Percentiles rank a stretch among this genome's conserved stretches.
phyloP scores from a whole-genome alignment of 2,113 vertebrate genomes.

The Python bivittatus region DNA sequence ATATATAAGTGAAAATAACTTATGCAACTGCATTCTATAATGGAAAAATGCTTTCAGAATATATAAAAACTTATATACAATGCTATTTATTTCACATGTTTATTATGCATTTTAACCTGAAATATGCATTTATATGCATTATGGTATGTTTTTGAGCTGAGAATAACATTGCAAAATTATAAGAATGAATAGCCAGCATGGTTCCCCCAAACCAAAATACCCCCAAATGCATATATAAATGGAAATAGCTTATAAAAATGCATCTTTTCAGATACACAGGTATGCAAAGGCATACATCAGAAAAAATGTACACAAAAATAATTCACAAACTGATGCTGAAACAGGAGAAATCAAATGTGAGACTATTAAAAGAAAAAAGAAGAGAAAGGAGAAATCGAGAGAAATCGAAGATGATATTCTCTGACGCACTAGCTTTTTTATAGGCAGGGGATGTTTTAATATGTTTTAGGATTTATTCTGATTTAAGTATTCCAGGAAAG shows the following conservation, averaged over 20 bases:
- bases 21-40: background rate
- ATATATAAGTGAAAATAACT: background rate
- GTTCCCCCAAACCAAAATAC: background rate
- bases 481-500: background rate
- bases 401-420: background rate
- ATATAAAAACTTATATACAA: background rate
- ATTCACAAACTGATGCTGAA: background rate
- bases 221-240: background rate
- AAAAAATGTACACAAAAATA: background rate
- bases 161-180: background rate
- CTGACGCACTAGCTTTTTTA: background rate
- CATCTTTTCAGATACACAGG: background rate
- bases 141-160: background rate
- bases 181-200: background rate
- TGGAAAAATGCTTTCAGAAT: background rate
- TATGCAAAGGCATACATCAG: background rate
- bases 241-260: background rate
- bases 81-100: background rate
- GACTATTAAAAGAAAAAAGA: background rate
- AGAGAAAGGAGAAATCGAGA: background rate
- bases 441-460: background rate
- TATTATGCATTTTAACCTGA: background rate
- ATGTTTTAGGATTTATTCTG: background rate
- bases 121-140: background rate
- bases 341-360: background rate